Evolutionary conservation across 2,113 vertebrate genomes (phyloP).

Genomic region (Hoplias malabaricus): DNA sequence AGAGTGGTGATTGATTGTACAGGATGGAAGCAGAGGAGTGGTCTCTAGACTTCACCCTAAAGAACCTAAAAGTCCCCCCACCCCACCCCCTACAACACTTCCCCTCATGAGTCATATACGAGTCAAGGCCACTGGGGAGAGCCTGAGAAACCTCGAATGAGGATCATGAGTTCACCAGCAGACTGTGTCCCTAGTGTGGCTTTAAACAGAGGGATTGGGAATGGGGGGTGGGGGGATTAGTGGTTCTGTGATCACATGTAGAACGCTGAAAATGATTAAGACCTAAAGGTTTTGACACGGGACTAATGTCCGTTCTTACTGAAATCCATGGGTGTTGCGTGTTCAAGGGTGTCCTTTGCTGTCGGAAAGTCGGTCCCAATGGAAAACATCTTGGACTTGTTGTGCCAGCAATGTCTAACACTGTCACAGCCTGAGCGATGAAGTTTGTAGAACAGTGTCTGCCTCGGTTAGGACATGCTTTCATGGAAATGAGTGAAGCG

Average conservation of each 20-base stretch:
- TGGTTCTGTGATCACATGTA: constrained; percentile 2
- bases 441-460: neutral
- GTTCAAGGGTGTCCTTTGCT: neutral
- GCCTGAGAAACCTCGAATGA: constrained; percentile 6
- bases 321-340: neutral
- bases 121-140: constrained; percentile 25
- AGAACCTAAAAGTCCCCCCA: neutral
- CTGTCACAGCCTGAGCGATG: neutral
- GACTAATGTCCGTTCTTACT: neutral
- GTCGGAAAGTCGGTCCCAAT: neutral
- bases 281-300: neutral
- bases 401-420: neutral
- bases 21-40: neutral
- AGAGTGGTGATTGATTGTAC: too few species aligned
- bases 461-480: neutral
- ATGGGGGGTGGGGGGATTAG: neutral
- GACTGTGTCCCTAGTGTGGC: neutral
- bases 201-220: neutral
- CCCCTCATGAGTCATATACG: constrained; percentile 18
- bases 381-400: neutral
- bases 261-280: neutral
- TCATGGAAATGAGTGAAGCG: constrained; percentile 19
- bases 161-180: neutral
- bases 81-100: neutral
- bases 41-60: neutral